Evolutionary conservation across 2,888 invertebrate species (phyloP).

Genomic region (Anaspis maculata): DNA sequence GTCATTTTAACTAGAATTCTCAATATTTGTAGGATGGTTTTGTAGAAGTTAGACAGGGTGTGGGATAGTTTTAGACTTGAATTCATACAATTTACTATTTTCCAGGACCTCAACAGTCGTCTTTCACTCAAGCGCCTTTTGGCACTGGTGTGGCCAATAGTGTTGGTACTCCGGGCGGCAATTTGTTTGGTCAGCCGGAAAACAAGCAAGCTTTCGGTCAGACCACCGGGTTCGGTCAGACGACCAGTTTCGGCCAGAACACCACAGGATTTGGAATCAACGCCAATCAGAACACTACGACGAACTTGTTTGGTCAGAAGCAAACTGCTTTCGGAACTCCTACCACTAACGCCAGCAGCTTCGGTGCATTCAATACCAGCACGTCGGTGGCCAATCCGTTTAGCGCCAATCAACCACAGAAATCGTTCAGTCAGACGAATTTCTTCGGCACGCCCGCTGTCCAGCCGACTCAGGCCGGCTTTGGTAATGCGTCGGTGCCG

Average conservation of each 20-base stretch:
- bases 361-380: slow-evolving; percentile 42
- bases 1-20: too few relatives aligned
- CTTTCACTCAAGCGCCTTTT: slow-evolving; percentile 42
- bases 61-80: too few relatives aligned
- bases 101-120: slow-evolving; percentile 34
- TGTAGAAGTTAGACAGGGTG: too few relatives aligned
- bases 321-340: slow-evolving; percentile 31
- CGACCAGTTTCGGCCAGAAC: slow-evolving; percentile 58
- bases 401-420: slow-evolving; percentile 41
- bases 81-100: too few relatives aligned
- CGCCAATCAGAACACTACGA: slow-evolving; percentile 35
- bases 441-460: slow-evolving; percentile 36
- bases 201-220: slow-evolving; percentile 25
- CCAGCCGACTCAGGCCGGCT: slow-evolving; percentile 43
- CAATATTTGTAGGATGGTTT: too few relatives aligned
- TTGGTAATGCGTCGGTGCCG: slow-evolving; percentile 43
- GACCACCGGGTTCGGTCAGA: slow-evolving; percentile 46
- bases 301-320: slow-evolving; percentile 32
- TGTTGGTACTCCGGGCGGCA: slow-evolving; percentile 44
- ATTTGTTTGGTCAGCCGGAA: slow-evolving; percentile 20
- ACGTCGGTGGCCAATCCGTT: slow-evolving; percentile 33
- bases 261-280: slow-evolving; percentile 44
- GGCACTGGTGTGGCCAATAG: slow-evolving; percentile 40
- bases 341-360: slow-evolving; percentile 30
- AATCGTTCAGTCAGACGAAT: slow-evolving; percentile 41